A percentile compares a stretch with the other conserved stretches of the same genome.
These are phyloP conservation scores for Lissocephala sabroskyi DNA, from an alignment of 2,888 invertebrate species.

Conservation along the genomic window DNA sequence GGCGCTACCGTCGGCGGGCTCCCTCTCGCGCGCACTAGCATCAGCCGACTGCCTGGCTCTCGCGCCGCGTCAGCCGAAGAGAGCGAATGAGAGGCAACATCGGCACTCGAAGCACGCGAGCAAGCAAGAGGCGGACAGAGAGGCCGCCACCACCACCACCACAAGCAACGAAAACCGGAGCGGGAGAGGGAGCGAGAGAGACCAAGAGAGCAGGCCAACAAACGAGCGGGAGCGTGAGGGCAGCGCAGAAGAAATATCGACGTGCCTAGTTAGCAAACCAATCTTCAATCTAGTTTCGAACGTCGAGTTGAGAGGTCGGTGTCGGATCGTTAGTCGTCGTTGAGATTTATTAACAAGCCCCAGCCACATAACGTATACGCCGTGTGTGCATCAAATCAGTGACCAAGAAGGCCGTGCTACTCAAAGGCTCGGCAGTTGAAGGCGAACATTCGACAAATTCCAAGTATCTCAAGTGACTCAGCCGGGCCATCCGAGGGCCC, in stretches of 20 bases:
- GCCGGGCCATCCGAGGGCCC: too few species aligned
- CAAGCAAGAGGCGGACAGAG: constrained; percentile 20
- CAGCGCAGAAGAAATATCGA: constrained; percentile 70
- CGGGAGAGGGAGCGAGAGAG: constrained; percentile 28
- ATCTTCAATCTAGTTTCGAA: constrained; percentile 72
- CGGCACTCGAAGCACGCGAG: constrained; percentile 64
- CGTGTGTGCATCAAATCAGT: constrained; percentile 20
- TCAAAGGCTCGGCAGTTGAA: constrained; percentile 9
- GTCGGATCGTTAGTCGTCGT: constrained; percentile 56
- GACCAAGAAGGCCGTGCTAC: background rate
- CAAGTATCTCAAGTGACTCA: too few species aligned
- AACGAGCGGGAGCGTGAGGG: too few species aligned
- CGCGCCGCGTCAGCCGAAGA: constrained; percentile 10
- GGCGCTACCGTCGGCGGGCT: constrained; percentile 17
- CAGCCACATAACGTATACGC: constrained; percentile 8
- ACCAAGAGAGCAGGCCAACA: constrained; percentile 67
- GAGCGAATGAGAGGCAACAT: constrained; percentile 10
- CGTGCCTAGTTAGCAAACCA: constrained; percentile 73
- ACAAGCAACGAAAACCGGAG: too few species aligned
- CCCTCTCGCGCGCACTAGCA: constrained; percentile 12
- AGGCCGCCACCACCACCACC: too few species aligned
- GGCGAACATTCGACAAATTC: too few species aligned
- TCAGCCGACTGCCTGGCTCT: constrained; percentile 29
- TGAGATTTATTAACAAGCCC: constrained; percentile 23
- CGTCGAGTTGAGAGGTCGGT: constrained; percentile 70